These are phyloP conservation scores for Pseudorectes ferrugineus DNA, from an alignment of 2,113 vertebrate genomes.

Conservation along the genomic window DNA sequence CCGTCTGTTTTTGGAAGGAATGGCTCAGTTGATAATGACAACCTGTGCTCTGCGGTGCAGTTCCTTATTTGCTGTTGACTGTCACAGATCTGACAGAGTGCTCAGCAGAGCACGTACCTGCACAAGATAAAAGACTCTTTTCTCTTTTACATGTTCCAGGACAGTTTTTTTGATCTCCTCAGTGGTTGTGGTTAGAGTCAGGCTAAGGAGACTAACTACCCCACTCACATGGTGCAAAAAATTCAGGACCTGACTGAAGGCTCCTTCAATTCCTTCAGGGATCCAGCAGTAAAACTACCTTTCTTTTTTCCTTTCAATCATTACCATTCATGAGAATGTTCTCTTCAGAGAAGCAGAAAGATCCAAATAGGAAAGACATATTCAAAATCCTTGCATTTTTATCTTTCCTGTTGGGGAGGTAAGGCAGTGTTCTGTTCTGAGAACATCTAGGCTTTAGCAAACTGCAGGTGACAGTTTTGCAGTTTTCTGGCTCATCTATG, in stretches of 20 bases:
- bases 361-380: not conserved
- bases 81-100: not conserved
- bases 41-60: fast-evolving
- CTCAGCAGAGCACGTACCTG: not conserved
- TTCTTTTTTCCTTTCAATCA: not conserved
- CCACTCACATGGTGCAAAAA: not conserved
- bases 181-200: fast-evolving
- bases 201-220: not conserved
- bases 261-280: not conserved
- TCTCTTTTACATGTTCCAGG: not conserved
- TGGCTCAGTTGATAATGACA: not conserved
- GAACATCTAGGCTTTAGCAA: not conserved
- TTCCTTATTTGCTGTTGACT: not conserved
- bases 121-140: not conserved
- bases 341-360: not conserved
- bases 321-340: not conserved
- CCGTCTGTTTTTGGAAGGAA: not conserved
- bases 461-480: not conserved
- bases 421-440: not conserved
- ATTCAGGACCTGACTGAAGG: not conserved
- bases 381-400: not conserved
- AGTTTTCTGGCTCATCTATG: not conserved
- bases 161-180: not conserved
- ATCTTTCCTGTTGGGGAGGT: not conserved
- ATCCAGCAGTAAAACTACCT: not conserved